These are phyloP conservation scores for Brachyhypopomus gauderio DNA, from an alignment of 2,113 vertebrate species.

Conservation along the genomic window DNA sequence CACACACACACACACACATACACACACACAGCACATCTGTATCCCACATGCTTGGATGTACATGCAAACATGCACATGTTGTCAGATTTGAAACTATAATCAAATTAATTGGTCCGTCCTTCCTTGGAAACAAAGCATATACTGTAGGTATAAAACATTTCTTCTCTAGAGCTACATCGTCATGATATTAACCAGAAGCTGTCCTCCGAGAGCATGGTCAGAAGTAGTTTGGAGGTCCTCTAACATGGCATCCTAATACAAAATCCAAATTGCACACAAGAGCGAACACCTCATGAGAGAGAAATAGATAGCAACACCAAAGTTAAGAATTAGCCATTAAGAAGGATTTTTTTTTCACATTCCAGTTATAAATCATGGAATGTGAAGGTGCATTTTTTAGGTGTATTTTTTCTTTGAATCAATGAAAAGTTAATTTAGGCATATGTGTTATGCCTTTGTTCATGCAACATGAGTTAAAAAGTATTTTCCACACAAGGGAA, in stretches of 20 bases:
- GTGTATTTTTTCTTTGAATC: slow-evolving; percentile 30
- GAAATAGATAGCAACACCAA: slow-evolving; percentile 58
- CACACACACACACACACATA: no score
- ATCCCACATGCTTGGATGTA: slow-evolving; percentile 83
- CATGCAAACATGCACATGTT: slow-evolving; percentile 78
- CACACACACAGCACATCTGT: slow-evolving; percentile 81
- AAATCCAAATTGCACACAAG: slow-evolving; percentile 53
- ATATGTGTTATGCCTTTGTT: slow-evolving; percentile 55
- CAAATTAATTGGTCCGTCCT: slow-evolving; percentile 89
- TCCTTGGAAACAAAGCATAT: slow-evolving; percentile 70
- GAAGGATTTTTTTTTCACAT: slow-evolving; percentile 45
- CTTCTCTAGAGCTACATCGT: slow-evolving; percentile 63
- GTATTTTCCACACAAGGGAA: slow-evolving; percentile 52
- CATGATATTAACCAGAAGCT: slow-evolving; percentile 74
- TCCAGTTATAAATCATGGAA: slow-evolving; percentile 52
- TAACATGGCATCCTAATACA: slow-evolving; percentile 62
- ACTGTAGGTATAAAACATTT: slow-evolving; percentile 58
- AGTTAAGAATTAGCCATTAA: slow-evolving; percentile 44
- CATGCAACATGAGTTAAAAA: slow-evolving; percentile 63
- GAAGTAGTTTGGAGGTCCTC: slow-evolving; percentile 43
- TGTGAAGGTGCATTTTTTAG: no score
- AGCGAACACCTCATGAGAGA: slow-evolving; percentile 41
- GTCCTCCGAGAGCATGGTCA: slow-evolving; percentile 64
- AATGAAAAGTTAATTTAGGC: slow-evolving; percentile 55
- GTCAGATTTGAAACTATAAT: slow-evolving; percentile 88